Conservation (phyloP, 64 coral and sea anemone genomes). For the Stylophora pistillata region DNA sequence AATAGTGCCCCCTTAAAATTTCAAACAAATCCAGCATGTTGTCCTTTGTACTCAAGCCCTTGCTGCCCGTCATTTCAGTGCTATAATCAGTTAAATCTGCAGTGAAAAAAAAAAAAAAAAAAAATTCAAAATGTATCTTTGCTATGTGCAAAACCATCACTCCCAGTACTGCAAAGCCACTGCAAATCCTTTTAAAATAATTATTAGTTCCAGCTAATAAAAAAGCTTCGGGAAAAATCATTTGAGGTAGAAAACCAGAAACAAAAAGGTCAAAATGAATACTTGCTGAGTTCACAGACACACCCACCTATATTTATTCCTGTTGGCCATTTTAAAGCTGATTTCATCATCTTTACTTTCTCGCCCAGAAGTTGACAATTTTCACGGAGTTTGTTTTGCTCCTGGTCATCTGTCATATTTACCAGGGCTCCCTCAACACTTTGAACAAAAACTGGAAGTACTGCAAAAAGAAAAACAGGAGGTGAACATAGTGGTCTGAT, state of each 20-base stretch:
- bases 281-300: neutral
- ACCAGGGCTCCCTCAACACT: conserved; percentile 51
- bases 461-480: conserved; percentile 1
- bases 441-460: conserved; percentile 46
- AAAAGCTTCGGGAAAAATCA: too few relatives aligned
- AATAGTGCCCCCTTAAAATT: conserved; percentile 9
- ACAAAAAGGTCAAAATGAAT: too few relatives aligned
- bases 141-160: neutral
- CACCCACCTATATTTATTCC: conserved; percentile 55
- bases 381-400: conserved; percentile 52
- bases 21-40: conserved; percentile 54
- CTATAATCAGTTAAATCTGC: conserved; percentile 39
- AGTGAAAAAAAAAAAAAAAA: neutral
- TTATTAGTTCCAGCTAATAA: too few relatives aligned
- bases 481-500: too few relatives aligned
- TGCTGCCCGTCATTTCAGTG: neutral
- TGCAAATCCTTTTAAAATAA: neutral
- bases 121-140: neutral
- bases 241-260: too few relatives aligned
- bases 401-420: conserved; percentile 49
- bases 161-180: neutral
- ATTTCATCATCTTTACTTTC: conserved; percentile 64
- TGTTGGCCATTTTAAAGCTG: conserved; percentile 45
- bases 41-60: conserved; percentile 5
- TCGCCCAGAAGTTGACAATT: conserved; percentile 44